phyloP scores from a whole-genome alignment of 2,888 invertebrate species.

The Cinara cedri region DNA sequence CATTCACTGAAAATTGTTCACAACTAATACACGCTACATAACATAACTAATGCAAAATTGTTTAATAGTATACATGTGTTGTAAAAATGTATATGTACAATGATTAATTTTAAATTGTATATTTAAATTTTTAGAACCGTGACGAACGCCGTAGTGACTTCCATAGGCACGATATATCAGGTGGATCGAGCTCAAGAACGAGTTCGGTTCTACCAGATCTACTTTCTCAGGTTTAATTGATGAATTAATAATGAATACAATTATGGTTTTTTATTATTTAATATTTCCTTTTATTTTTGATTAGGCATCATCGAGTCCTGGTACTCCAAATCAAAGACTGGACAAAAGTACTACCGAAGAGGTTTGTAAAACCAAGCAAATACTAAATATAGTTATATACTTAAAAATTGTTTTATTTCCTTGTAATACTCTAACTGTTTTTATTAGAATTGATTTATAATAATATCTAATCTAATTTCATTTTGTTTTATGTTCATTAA shows the following conservation, averaged over 20 bases:
- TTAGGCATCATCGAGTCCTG: constrained; percentile 69
- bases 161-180: constrained; percentile 63
- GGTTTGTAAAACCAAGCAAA: constrained; percentile 67
- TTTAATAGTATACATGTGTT: neutral
- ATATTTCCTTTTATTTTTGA: constrained; percentile 53
- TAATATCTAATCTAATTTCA: constrained; percentile 42
- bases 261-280: constrained; percentile 23
- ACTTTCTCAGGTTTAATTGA: constrained; percentile 79
- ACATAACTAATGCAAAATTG: constrained; percentile 34
- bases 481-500: constrained; percentile 55
- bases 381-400: neutral
- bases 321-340: constrained; percentile 83
- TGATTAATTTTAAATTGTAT: constrained; percentile 2
- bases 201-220: constrained; percentile 95
- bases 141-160: constrained; percentile 65
- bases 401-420: neutral
- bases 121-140: constrained; percentile 60
- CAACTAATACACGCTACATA: constrained; percentile 47
- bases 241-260: neutral
- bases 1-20: constrained; percentile 36
- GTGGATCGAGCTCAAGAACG: constrained; percentile 70
- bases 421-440: constrained; percentile 7
- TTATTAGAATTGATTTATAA: constrained; percentile 30
- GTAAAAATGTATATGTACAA: neutral
- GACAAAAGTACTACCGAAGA: constrained; percentile 95